These are phyloP conservation scores for Hoplodrina blanda DNA, from an alignment of 2,888 invertebrate species.

Conservation along the genomic window DNA sequence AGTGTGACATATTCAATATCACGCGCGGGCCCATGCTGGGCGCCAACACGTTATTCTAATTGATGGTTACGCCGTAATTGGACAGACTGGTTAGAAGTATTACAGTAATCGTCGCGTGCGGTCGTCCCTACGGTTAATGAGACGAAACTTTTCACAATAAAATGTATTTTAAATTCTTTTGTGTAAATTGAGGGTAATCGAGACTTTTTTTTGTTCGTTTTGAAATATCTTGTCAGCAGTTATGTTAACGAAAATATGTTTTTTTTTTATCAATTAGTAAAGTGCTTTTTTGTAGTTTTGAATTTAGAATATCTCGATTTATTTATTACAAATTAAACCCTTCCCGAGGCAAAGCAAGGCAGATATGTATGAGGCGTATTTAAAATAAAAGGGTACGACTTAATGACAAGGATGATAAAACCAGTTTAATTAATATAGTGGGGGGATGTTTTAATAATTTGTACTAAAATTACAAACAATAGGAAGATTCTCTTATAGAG, in stretches of 20 bases:
- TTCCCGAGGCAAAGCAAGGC: neutral
- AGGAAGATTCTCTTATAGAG: neutral
- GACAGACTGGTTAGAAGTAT: conserved; percentile 64
- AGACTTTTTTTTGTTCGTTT: neutral
- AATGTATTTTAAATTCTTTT: conserved; percentile 29
- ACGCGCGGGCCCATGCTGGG: conserved; percentile 72
- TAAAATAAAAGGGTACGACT: conserved; percentile 4
- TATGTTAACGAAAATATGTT: neutral
- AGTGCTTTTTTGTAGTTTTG: neutral
- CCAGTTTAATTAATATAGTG: conserved; percentile 15
- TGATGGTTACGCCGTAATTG: conserved; percentile 75
- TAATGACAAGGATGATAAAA: conserved; percentile 16
- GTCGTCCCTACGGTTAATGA: conserved; percentile 63
- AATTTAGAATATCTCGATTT: neutral
- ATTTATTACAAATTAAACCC: neutral
- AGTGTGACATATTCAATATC: conserved; percentile 71
- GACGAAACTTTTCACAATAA: conserved; percentile 51
- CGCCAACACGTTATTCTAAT: conserved; percentile 71
- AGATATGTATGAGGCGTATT: conserved; percentile 7
- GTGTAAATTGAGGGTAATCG: conserved; percentile 7
- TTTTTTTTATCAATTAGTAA: neutral
- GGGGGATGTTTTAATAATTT: conserved; percentile 18
- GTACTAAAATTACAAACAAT: conserved; percentile 5
- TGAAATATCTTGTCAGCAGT: neutral
- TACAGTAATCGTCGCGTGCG: conserved; percentile 62